Evolutionary conservation across 2,113 vertebrate species (phyloP).

Genomic region (Onychostruthus taczanowskii): DNA sequence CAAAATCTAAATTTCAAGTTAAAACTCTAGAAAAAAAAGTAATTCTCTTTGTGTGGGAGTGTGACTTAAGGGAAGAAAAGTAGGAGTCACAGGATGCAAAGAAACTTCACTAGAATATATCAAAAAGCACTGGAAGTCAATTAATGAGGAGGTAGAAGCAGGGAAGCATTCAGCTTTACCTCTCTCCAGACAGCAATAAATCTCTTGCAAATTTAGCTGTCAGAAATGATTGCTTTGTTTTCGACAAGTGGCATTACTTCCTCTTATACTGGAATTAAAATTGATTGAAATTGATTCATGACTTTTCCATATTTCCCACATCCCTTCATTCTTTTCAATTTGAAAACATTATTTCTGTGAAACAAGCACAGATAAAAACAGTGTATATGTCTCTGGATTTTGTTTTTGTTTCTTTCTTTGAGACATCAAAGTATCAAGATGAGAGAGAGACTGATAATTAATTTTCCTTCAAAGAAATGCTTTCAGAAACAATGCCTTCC

Average conservation of each 20-base stretch:
- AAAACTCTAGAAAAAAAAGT: neutral
- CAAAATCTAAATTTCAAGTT: neutral
- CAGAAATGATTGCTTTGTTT: conserved; percentile 64
- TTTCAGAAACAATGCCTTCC: neutral
- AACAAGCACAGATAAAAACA: neutral
- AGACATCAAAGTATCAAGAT: neutral
- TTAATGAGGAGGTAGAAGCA: conserved; percentile 1
- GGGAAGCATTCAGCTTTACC: conserved; percentile 35
- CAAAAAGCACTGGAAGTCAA: conserved; percentile 16
- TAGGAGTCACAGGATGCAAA: neutral
- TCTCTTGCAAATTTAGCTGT: conserved; percentile 55
- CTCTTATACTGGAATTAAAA: conserved; percentile 59
- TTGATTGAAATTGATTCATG: conserved; percentile 57
- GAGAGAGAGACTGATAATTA: neutral
- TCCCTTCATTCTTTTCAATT: conserved; percentile 21
- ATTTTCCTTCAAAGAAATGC: neutral
- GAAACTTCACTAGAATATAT: conserved; percentile 19
- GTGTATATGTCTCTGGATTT: neutral
- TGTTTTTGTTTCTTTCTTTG: neutral
- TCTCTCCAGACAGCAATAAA: conserved; percentile 45
- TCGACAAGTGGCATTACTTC: conserved; percentile 61
- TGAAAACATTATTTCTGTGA: conserved; percentile 5
- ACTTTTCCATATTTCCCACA: conserved; percentile 44
- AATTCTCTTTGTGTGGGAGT: neutral
- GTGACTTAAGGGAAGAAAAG: neutral